A percentile compares a stretch with the other conserved stretches of the same genome.
Evolutionary conservation across 2,113 vertebrate genomes (phyloP).

Genomic region (Phylloscopus trochiloides): DNA sequence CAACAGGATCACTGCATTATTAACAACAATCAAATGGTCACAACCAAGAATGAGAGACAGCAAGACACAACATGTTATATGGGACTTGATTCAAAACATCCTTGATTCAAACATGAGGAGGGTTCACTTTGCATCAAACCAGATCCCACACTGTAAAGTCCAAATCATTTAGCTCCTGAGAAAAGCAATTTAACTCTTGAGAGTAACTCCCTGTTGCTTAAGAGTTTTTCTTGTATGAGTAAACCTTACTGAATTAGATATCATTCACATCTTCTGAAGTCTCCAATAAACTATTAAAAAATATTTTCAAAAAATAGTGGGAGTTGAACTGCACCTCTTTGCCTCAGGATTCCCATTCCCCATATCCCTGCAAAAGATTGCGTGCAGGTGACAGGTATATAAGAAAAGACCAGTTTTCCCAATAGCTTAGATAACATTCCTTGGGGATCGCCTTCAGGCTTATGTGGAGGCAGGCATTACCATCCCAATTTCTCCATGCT

Average conservation of each 20-base stretch:
- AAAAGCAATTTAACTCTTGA: neutral
- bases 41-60: neutral
- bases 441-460: accelerated
- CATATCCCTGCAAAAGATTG: neutral
- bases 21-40: neutral
- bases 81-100: neutral
- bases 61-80: neutral
- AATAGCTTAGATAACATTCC: neutral
- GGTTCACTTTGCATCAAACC: neutral
- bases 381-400: neutral
- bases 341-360: neutral
- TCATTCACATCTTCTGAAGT: neutral
- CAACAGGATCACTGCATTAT: neutral
- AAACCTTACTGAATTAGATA: neutral
- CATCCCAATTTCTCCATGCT: neutral
- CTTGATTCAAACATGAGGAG: neutral
- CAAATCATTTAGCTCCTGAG: neutral
- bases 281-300: neutral
- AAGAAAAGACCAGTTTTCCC: neutral
- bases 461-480: neutral
- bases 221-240: neutral
- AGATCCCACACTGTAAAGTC: neutral
- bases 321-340: neutral
- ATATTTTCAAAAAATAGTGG: neutral
- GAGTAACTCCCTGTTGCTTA: neutral